Conservation (phyloP, 1,140 invertebrate species). For the Phenacoccus solenopsis region DNA sequence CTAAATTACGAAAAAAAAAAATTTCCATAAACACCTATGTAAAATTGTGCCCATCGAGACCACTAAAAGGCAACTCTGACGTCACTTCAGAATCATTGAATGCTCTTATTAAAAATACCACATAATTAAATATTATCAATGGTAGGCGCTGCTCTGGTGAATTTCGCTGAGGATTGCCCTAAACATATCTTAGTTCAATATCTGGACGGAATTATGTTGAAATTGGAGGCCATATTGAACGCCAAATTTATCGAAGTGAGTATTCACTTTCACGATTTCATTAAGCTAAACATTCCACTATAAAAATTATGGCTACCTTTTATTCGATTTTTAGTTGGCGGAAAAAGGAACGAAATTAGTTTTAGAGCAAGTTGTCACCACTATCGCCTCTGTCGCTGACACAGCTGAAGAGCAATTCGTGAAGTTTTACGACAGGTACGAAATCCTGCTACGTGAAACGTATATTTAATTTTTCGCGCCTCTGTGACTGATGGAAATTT, state of each 20-base stretch:
- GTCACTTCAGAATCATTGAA: no score
- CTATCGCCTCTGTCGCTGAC: slow-evolving; percentile 97
- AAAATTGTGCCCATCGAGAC: no score
- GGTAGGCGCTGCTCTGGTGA: slow-evolving; percentile 81
- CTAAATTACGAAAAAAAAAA: no score
- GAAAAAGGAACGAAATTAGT: slow-evolving; percentile 92
- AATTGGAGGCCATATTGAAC: slow-evolving; percentile 80
- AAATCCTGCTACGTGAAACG: slow-evolving; percentile 26
- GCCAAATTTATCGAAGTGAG: slow-evolving; percentile 81
- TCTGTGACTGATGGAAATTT: neutral
- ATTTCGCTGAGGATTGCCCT: slow-evolving; percentile 98
- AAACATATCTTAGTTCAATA: slow-evolving; percentile 86
- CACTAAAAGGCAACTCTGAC: no score
- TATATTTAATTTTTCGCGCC: neutral
- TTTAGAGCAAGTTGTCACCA: slow-evolving; percentile 93
- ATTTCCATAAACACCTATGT: no score
- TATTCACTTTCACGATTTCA: neutral
- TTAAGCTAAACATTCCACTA: neutral
- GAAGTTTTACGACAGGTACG: slow-evolving; percentile 44
- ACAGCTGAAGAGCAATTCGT: slow-evolving; percentile 94
- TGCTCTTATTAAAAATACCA: no score
- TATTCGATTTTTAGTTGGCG: slow-evolving; percentile 46
- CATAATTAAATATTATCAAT: neutral
- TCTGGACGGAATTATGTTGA: slow-evolving; percentile 77
- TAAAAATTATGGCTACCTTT: slow-evolving; percentile 26